Evolutionary conservation across 2,888 invertebrate species (phyloP).

Genomic region (Drosophila diplacantha): DNA sequence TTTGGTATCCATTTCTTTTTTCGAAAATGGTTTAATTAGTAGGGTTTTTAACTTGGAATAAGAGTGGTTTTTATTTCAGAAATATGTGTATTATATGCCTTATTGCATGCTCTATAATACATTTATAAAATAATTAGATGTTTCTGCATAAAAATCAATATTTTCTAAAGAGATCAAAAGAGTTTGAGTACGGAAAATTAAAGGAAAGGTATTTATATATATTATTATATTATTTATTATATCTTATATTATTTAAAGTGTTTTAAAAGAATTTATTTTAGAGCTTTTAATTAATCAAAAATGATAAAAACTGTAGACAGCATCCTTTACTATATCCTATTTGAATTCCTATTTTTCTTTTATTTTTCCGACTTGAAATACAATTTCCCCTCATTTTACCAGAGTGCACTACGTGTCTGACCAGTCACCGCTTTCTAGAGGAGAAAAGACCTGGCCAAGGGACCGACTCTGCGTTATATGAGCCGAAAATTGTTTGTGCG

Average conservation of each 20-base stretch:
- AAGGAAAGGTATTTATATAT: too few species aligned
- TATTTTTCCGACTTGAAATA: not conserved
- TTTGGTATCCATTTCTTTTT: not conserved
- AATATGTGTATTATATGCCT: not conserved
- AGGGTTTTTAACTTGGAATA: not conserved
- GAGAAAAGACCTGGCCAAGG: slow-evolving; percentile 15
- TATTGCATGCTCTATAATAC: not conserved
- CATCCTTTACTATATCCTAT: not conserved
- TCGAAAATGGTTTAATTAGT: not conserved
- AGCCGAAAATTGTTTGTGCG: slow-evolving; percentile 60
- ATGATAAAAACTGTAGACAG: not conserved
- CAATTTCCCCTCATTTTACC: not conserved
- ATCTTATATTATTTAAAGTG: not conserved
- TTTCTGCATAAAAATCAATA: not conserved
- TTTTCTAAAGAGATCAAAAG: not conserved
- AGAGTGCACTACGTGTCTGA: slow-evolving; percentile 59
- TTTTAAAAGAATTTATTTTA: not conserved
- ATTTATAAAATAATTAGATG: not conserved
- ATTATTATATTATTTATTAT: too few species aligned
- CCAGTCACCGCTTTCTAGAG: slow-evolving; percentile 35
- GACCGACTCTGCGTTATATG: slow-evolving; percentile 52
- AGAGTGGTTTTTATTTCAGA: not conserved
- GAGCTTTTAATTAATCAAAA: not conserved
- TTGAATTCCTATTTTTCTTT: not conserved
- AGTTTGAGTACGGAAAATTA: too few species aligned